phyloP scores from a whole-genome alignment of 2,797 vertebrate species.

The Spinus olivaceus region DNA sequence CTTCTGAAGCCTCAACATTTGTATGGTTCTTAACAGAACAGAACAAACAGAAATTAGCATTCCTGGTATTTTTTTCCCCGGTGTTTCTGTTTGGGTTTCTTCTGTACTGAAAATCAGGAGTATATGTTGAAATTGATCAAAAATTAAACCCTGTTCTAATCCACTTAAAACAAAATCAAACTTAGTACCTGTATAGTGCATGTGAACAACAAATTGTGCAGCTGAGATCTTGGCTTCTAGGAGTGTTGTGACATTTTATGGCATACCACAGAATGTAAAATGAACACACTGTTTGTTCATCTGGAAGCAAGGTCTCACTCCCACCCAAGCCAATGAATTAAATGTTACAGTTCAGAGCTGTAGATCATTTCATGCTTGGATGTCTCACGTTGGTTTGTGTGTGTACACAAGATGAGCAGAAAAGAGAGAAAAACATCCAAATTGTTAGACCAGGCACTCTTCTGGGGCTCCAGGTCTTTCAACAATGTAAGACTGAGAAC shows the following conservation, averaged over 20 bases:
- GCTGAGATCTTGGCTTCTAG: background rate
- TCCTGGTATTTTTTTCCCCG: background rate
- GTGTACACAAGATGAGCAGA: background rate
- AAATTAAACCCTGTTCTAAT: background rate
- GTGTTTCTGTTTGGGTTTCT: accelerated
- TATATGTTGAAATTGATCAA: background rate
- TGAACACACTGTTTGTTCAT: background rate
- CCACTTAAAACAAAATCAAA: background rate
- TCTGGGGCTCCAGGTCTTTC: background rate
- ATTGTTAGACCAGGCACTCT: background rate
- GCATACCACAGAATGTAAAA: background rate
- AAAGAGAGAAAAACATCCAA: background rate
- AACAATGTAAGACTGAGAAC: background rate
- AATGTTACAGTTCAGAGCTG: background rate
- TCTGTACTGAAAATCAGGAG: background rate
- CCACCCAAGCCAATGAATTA: background rate
- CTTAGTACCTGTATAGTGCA: background rate
- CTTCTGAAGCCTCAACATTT: background rate
- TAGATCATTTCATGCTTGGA: background rate
- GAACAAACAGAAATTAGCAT: background rate
- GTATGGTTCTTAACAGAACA: background rate
- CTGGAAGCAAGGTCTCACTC: background rate
- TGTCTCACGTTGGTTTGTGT: background rate
- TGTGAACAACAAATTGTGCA: background rate
- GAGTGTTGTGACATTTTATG: background rate